Evolutionary conservation across 2,113 vertebrate species (phyloP).

Genomic region (Dendropsophus ebraccatus): DNA sequence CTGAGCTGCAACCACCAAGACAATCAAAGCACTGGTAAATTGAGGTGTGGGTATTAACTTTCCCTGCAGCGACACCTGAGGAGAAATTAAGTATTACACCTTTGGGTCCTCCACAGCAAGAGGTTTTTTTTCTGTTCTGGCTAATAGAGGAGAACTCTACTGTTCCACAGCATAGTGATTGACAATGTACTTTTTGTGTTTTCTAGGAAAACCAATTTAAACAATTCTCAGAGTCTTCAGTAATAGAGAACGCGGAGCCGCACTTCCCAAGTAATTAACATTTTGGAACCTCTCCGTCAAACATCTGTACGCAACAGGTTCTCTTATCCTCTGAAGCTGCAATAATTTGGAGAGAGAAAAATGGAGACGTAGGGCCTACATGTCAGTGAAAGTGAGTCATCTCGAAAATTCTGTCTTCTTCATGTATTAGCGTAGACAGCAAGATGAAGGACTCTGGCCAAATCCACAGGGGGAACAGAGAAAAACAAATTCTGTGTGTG

Average conservation of each 20-base stretch:
- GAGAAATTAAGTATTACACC: background rate
- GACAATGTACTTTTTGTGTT: background rate
- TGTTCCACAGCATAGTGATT: background rate
- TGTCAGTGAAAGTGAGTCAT: conserved; percentile 25
- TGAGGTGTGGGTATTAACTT: background rate
- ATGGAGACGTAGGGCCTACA: background rate
- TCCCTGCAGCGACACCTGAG: background rate
- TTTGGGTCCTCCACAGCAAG: background rate
- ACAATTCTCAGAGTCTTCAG: background rate
- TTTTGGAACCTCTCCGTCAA: background rate
- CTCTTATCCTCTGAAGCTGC: background rate
- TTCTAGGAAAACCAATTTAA: background rate
- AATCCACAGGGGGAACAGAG: background rate
- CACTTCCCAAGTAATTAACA: background rate
- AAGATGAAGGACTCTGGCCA: conserved; percentile 2
- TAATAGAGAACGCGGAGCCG: background rate
- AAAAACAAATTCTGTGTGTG: conserved; percentile 17
- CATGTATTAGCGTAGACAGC: conserved; percentile 7
- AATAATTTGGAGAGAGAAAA: conserved; percentile 13
- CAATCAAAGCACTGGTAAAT: too few relatives aligned
- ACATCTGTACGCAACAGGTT: background rate
- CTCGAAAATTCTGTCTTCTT: conserved; percentile 1
- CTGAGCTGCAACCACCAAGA: too few relatives aligned
- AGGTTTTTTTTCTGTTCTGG: background rate
- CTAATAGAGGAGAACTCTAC: background rate